Base-by-base conservation (phyloP, 2,113 vertebrate genomes). In the Aleadryas rufinucha region DNA sequence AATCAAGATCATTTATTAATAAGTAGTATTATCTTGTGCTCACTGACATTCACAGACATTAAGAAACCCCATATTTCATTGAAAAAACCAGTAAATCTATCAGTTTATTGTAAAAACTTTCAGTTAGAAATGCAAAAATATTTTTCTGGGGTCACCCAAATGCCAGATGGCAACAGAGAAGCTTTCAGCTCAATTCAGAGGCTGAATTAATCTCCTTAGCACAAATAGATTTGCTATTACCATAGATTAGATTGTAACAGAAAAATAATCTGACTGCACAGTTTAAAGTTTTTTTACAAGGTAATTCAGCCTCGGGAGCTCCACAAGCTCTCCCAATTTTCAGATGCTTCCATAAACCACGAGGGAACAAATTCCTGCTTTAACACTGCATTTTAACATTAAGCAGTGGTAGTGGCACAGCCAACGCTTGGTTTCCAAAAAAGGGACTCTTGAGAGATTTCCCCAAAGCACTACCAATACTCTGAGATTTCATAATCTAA, bases 181-280 rank as follows among this genome's bases (percentile, higher is more conserved):
- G 84, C 66, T 80, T 93, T 90, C 92, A 86, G 59, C 47, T 94
- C 80, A 76, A 6, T 93, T 86, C 71, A 56, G 76, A 87, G 54
- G 41, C 49, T 61, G 87, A 91, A 95, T 72, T 93, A 93, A 91
- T 93, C 90, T 89, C 68, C 72, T 93, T 52, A 76, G 44, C 27
- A 84, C 66, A 93, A 91, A 95, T 0, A 94, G 63, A 86, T 52
- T 69, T 88, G 79, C 65, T 85, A 64, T 81, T 92, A 87, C 70
- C 33, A 79, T 27, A 63, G 42, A 87, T 45, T 42, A 70, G 42
- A 87, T 30, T 54, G 42, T 53, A 84, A 78, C 30, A 92, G 60
- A 87, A 87, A 90, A 92, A 84, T 41, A 61, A 90, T 33, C 72
- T 81, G 50, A 70, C 50, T 50, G n/a, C 37, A 82, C 28, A 66